Percentiles rank a stretch among this genome's conserved stretches.
These are phyloP conservation scores for Augochlorella aurata DNA, from an alignment of 2,888 invertebrate genomes.

Conservation along the genomic window DNA sequence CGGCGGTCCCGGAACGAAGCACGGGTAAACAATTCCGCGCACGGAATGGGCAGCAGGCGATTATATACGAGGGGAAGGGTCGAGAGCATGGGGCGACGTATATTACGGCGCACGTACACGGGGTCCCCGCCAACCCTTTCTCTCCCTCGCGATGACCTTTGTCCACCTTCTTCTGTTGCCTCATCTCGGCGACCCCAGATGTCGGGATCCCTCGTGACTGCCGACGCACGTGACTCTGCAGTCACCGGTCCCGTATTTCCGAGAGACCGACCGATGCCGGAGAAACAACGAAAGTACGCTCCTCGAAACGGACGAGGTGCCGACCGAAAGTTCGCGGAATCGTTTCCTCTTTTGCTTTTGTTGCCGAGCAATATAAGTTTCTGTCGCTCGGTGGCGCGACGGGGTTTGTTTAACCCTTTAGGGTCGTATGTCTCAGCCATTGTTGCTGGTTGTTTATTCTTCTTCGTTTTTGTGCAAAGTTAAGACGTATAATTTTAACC, in stretches of 20 bases:
- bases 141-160: slow-evolving; percentile 32
- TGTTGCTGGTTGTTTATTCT: too few relatives aligned
- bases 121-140: neutral
- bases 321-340: neutral
- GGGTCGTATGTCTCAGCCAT: too few relatives aligned
- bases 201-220: slow-evolving; percentile 4
- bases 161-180: slow-evolving; percentile 34
- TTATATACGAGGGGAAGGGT: slow-evolving; percentile 53
- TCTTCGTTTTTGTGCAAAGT: too few relatives aligned
- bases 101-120: slow-evolving; percentile 40
- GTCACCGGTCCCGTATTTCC: slow-evolving; percentile 17
- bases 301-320: neutral
- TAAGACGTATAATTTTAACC: too few relatives aligned
- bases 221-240: neutral
- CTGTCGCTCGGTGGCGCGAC: too few relatives aligned
- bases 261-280: neutral
- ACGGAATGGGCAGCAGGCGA: slow-evolving; percentile 58
- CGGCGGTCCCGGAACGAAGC: slow-evolving; percentile 33
- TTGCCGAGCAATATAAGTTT: too few relatives aligned
- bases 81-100: slow-evolving; percentile 40
- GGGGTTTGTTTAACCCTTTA: too few relatives aligned
- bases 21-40: slow-evolving; percentile 62
- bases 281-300: neutral
- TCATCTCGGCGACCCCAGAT: neutral
- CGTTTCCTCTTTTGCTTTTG: neutral